Evolutionary conservation across 2,797 vertebrate species (phyloP).

Genomic region (Clarias laeviceps): DNA sequence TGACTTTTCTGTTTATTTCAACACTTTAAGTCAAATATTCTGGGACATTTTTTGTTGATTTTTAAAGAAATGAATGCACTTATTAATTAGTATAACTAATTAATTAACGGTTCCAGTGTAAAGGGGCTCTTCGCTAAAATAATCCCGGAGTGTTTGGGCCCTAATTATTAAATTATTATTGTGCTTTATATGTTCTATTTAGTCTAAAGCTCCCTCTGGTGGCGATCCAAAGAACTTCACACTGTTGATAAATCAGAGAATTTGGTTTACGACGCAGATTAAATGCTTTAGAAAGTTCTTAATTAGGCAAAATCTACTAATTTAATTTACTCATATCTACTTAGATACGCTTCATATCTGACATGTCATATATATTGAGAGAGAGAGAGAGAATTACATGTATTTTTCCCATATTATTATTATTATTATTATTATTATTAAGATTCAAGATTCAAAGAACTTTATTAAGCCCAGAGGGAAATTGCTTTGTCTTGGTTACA

Average conservation of each 20-base stretch:
- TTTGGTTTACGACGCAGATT: neutral
- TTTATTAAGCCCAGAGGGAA: too few species aligned
- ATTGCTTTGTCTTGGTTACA: too few species aligned
- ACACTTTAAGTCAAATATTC: neutral
- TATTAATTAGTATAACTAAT: neutral
- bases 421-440: too few species aligned
- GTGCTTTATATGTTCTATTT: neutral
- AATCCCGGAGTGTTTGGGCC: too few species aligned
- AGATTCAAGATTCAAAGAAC: too few species aligned
- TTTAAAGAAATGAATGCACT: neutral
- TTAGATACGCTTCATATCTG: neutral
- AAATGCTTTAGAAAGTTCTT: neutral
- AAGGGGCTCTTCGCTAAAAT: neutral
- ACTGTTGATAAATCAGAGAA: neutral
- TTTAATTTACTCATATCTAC: neutral
- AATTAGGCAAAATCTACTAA: neutral
- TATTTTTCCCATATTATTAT: too few species aligned
- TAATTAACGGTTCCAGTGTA: neutral
- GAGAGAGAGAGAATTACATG: too few species aligned
- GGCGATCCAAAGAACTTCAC: neutral
- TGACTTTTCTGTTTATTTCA: neutral
- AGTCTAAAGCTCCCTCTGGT: neutral
- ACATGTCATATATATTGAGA: too few species aligned
- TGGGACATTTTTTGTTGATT: neutral
- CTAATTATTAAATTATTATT: too few species aligned